Conservation (phyloP, 2,888 invertebrate species). For the Watsonalla binaria region DNA sequence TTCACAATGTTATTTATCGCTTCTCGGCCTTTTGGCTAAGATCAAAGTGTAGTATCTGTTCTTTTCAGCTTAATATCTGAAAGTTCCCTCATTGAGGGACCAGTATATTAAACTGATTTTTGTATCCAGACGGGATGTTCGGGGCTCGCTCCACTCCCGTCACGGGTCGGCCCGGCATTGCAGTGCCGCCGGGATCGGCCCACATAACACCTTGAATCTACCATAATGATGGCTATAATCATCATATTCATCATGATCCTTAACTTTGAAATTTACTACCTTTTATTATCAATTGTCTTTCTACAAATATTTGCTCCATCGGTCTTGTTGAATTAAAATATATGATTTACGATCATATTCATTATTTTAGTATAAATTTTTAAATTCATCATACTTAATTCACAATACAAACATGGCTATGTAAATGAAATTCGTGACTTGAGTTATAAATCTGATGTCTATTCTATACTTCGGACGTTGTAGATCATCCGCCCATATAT, state of each 20-base stretch:
- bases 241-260: too few species aligned
- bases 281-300: too few species aligned
- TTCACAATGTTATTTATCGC: conserved; percentile 3
- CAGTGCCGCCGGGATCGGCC: conserved; percentile 11
- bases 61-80: conserved; percentile 13
- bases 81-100: conserved; percentile 12
- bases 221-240: too few species aligned
- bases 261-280: too few species aligned
- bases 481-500: background rate
- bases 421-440: background rate
- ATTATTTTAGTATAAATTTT: background rate
- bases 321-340: too few species aligned
- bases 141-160: conserved; percentile 10
- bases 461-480: background rate
- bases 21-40: conserved; percentile 13
- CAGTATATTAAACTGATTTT: conserved; percentile 13
- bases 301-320: too few species aligned
- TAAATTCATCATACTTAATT: background rate
- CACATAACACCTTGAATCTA: background rate
- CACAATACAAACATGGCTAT: background rate
- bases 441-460: background rate
- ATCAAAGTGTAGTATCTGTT: conserved; percentile 12
- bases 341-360: too few species aligned
- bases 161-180: conserved; percentile 11
- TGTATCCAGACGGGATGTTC: conserved; percentile 9